Evolutionary conservation across 2,888 invertebrate species (phyloP).

Genomic region (Drosophila austrosaltans): DNA sequence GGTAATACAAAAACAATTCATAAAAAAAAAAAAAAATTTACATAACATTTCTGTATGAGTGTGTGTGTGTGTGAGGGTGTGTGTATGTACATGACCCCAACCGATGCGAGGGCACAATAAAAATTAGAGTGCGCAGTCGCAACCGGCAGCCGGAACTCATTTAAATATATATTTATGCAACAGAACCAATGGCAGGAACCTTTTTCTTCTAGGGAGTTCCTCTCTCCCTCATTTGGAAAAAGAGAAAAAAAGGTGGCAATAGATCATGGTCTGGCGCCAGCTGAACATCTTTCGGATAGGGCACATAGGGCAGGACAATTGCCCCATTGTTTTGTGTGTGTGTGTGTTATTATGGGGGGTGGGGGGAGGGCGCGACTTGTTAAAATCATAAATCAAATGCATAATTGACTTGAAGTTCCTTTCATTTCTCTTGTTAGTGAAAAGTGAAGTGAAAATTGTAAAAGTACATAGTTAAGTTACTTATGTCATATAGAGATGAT

Average conservation of each 20-base stretch:
- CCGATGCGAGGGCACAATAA: slow-evolving; percentile 49
- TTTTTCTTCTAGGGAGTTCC: slow-evolving; percentile 34
- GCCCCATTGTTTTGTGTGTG: slow-evolving; percentile 9
- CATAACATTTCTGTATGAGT: slow-evolving; percentile 48
- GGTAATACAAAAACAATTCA: slow-evolving; percentile 61
- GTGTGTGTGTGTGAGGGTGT: slow-evolving; percentile 17
- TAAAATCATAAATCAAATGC: slow-evolving; percentile 67
- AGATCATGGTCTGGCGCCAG: slow-evolving; percentile 50
- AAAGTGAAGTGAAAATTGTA: no score
- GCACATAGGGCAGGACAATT: slow-evolving; percentile 13
- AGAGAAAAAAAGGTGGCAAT: slow-evolving; percentile 45
- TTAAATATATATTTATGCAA: slow-evolving; percentile 6
- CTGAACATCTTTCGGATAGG: slow-evolving; percentile 9
- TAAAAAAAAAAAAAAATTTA: slow-evolving; percentile 76
- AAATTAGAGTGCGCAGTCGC: slow-evolving; percentile 74
- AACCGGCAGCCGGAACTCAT: slow-evolving; percentile 33
- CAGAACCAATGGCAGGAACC: slow-evolving; percentile 28
- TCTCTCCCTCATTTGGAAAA: neutral
- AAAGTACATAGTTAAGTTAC: slow-evolving; percentile 4
- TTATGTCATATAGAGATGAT: slow-evolving; percentile 29
- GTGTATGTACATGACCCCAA: neutral
- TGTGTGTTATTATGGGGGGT: neutral
- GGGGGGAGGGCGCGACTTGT: slow-evolving; percentile 43
- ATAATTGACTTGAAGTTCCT: slow-evolving; percentile 56
- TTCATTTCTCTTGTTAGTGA: neutral